Evolutionary conservation across 2,888 invertebrate species (phyloP), one percentile per base, ranked within the genome.

Genomic region (Xestia sexstrigata): DNA sequence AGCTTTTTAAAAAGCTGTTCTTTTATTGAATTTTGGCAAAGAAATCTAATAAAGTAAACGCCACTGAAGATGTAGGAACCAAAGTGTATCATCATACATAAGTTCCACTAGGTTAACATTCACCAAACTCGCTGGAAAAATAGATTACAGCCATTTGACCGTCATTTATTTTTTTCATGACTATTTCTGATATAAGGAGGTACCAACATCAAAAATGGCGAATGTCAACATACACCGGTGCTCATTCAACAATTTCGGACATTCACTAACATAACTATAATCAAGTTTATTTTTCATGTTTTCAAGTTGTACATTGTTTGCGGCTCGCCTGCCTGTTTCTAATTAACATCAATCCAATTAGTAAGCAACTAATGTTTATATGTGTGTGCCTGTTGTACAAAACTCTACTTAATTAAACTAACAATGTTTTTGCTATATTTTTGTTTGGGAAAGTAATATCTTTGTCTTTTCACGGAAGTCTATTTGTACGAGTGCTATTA

Each of bases 291-390:
- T 58, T 67, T 68, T 67, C 39, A n/a, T 58, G 55, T 76, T 8
- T 49, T 35, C 58, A 35, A 0, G 23, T 20, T 76, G 47, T 63
- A 49, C 26, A 45, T 77, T 65, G 71, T 81, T 75, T 42, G 68
- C 52, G 69, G 55, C 55, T 67, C 49, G 65, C 60, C 35, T 81
- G 72, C 52, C 30, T 77, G 72, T 35, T 62, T 62, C 62, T 77
- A 85, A 85, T 84, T 85, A 82, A 62, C 82, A 78, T 67, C 69
- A 82, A 70, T 75, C 86, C 83, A 84, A 84, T 84, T 85, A 85
- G 85, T 72, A 20, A 39, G 45, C 69, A 65, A 26, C 42, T 49
- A 45, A 66, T 66, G 63, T 76, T 69, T 42, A 62, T 63, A 20
- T 35, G 35, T 49, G 63, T 74, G 70, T 55, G 11, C 15, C 26